phyloP scores from a whole-genome alignment of 2,888 invertebrate species.

The Icerya purchasi region DNA sequence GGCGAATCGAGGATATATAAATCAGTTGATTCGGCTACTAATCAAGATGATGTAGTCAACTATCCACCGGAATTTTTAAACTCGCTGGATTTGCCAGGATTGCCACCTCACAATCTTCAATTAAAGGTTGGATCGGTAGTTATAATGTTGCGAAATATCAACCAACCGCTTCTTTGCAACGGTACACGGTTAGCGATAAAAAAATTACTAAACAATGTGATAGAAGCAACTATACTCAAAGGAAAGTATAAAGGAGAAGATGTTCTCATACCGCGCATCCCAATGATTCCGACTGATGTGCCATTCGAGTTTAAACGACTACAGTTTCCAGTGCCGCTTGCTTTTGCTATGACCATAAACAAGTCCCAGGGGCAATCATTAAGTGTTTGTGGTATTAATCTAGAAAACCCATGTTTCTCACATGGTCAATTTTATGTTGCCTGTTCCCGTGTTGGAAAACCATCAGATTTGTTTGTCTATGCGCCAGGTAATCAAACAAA shows the following conservation, averaged over 20 bases:
- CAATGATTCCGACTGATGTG: background rate
- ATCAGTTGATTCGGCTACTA: background rate
- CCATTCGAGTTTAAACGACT: background rate
- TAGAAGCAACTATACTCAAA: background rate
- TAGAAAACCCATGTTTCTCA: background rate
- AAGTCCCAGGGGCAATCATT: background rate
- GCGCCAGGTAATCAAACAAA: background rate
- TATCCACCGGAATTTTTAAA: background rate
- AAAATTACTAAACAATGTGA: background rate
- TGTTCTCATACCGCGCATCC: background rate
- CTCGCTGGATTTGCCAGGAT: background rate
- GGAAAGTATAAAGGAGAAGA: background rate
- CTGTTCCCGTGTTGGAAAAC: background rate
- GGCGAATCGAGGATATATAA: background rate
- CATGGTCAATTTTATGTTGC: background rate
- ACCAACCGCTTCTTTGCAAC: background rate
- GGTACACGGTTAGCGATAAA: background rate
- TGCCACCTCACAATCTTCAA: background rate
- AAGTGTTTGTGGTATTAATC: background rate
- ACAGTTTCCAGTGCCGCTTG: background rate
- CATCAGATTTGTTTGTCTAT: background rate
- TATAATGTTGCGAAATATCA: background rate
- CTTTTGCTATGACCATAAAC: background rate
- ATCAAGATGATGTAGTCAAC: background rate
- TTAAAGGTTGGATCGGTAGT: background rate